A percentile compares a stretch with the other conserved stretches of the same genome.
phyloP scores from a whole-genome alignment of 2,888 invertebrate species.

The Lithodes maja region DNA sequence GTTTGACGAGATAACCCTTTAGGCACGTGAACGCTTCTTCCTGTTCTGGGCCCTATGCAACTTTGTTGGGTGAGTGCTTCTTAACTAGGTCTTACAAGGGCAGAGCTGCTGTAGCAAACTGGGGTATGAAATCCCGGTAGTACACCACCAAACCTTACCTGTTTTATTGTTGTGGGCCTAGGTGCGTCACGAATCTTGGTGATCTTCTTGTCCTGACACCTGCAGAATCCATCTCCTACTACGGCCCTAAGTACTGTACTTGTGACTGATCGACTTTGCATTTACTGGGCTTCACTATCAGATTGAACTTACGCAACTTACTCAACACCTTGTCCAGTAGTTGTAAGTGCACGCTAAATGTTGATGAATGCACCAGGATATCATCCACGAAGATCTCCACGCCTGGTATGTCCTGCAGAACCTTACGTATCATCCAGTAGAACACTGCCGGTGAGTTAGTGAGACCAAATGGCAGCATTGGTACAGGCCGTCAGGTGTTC shows the following conservation, averaged over 20 bases:
- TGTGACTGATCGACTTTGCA: too few species aligned
- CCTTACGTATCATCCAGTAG: not conserved
- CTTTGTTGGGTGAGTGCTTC: too few species aligned
- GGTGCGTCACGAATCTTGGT: too few species aligned
- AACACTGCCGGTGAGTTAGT: not conserved
- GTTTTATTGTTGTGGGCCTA: not conserved
- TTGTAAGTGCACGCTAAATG: too few species aligned
- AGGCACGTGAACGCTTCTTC: too few species aligned
- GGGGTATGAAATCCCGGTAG: not conserved
- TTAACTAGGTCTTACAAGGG: too few species aligned
- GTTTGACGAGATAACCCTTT: too few species aligned
- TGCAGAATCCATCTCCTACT: not conserved
- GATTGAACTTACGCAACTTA: too few species aligned
- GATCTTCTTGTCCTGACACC: slow-evolving; percentile 4
- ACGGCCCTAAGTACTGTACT: not conserved
- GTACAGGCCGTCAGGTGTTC: not conserved
- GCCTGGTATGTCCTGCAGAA: not conserved
- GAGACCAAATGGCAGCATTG: not conserved
- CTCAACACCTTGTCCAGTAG: too few species aligned
- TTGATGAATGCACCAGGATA: not conserved
- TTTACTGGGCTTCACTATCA: too few species aligned
- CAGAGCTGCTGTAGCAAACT: too few species aligned
- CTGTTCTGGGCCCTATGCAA: too few species aligned
- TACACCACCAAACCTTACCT: not conserved
- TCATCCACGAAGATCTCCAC: slow-evolving; percentile 21